Base-by-base conservation (phyloP, 2,797 vertebrate species). In the Arremon brunneinucha region DNA sequence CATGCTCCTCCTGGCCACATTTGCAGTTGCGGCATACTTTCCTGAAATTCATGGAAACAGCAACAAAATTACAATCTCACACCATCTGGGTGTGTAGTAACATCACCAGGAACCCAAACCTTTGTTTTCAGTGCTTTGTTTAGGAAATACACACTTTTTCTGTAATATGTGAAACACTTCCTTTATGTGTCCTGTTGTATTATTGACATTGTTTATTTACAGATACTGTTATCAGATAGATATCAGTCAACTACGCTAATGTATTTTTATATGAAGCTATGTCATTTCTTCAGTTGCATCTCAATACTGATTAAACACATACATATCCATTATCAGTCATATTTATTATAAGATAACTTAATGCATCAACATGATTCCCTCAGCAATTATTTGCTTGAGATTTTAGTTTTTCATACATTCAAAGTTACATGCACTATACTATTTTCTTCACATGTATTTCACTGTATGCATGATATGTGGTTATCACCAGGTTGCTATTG, bases 11-110 rank as follows among this genome's bases (percentile, higher is more conserved):
- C 67, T 99, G 98, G 32, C 99, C 99, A 76, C 99, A 99, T 92
- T 99, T 99, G 95, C 99, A 99, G 96, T 99, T 99, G 52, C 99
- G 97, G 81, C 99, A 99, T 97, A 99, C 99, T 97, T 99, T 99
- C 95, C 99, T 99, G 72, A 92, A 94, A 97, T 93, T 76, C 65
- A 62, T 3, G 46, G 49, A 70, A 74, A 89, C 18, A 49, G 15
- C 57, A 65, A 60, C 27, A 59, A 67, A 77, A 39, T 94, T 69
- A 87, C 7, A 20, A 83, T 13, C 34, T 67, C 62, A 39, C 14
- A 5, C 7, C 22, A 71, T 50, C 32, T 65, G 24, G 16, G 24
- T 2, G 8, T 5, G 3, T 5, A 52, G 22, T 7, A 71, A 75
- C 15, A 63, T 2, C 43, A 67, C 17, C 4, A 17, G 44, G 21